Evolutionary conservation across 1,140 invertebrate genomes (phyloP).

Genomic region (Saccostrea glomerata): DNA sequence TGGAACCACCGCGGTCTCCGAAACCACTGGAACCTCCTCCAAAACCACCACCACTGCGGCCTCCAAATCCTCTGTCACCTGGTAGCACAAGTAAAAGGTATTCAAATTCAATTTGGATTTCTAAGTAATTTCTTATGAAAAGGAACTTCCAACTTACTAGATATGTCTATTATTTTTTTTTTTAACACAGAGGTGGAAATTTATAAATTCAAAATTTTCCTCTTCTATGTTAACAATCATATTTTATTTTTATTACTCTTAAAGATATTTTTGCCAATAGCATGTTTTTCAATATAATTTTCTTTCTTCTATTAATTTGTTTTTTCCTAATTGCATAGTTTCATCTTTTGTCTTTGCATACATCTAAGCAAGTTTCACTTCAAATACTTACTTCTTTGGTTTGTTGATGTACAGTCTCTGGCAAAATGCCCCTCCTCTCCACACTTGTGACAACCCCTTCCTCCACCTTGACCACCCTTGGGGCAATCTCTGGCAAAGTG

Average conservation of each 20-base stretch:
- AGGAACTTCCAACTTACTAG: no score
- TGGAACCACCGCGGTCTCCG: constrained; percentile 32
- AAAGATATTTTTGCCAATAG: no score
- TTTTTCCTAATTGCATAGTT: no score
- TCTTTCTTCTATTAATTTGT: no score
- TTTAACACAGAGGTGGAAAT: no score
- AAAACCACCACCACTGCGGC: constrained; percentile 53
- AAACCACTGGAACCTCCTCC: constrained; percentile 38
- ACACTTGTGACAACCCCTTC: constrained; percentile 68
- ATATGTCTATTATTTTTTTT: no score
- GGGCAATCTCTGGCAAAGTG: constrained; percentile 71
- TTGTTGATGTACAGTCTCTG: constrained; percentile 57
- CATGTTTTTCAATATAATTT: no score
- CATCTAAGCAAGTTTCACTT: neutral
- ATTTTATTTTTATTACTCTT: no score
- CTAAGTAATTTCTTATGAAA: no score
- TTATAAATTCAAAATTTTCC: no score
- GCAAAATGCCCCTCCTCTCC: constrained; percentile 73
- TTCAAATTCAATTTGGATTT: neutral
- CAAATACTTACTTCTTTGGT: neutral
- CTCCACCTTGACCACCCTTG: constrained; percentile 43
- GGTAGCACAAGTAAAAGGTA: neutral
- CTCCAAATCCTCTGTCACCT: constrained; percentile 42
- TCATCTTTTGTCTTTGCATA: neutral
- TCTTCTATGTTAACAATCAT: no score